Percentiles rank a stretch among this genome's conserved stretches.
phyloP scores from a whole-genome alignment of 1,140 invertebrate species.

The Drosophila aff. region DNA sequence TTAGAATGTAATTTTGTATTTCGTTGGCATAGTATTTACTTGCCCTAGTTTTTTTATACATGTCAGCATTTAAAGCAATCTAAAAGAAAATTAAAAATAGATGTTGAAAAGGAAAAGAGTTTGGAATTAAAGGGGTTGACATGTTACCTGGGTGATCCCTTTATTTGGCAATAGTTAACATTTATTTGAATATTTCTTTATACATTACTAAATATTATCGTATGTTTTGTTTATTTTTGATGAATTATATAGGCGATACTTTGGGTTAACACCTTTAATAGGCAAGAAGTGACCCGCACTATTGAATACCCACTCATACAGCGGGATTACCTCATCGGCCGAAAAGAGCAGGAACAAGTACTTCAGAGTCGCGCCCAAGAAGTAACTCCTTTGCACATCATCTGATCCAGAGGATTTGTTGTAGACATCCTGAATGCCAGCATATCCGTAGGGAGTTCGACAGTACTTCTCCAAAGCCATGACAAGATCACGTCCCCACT shows the following conservation, averaged over 20 bases:
- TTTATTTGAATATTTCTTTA: background rate
- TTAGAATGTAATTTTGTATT: conserved; percentile 36
- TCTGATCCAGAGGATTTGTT: conserved; percentile 92
- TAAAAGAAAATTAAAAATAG: conserved; percentile 5
- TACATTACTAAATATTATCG: too few species aligned
- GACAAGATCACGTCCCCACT: conserved; percentile 98
- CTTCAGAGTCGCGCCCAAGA: conserved; percentile 98
- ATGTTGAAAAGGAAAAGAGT: conserved; percentile 4
- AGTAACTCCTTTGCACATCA: conserved; percentile 99
- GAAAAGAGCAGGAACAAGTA: conserved; percentile 93
- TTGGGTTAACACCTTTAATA: conserved; percentile 89
- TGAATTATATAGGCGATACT: conserved; percentile 15
- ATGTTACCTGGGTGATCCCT: background rate
- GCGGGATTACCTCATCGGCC: conserved; percentile 94
- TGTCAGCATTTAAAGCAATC: conserved; percentile 29
- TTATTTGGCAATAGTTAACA: background rate
- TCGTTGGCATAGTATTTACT: conserved; percentile 34
- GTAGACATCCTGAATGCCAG: conserved; percentile 97
- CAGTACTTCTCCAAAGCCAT: conserved; percentile 97
- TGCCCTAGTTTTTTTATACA: conserved; percentile 47
- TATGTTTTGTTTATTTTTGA: background rate
- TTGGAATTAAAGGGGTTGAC: background rate
- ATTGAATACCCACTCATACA: conserved; percentile 99
- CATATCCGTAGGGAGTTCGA: conserved; percentile 94
- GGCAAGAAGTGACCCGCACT: conserved; percentile 98